Evolutionary conservation across 2,113 vertebrate species (phyloP), one percentile per base, ranked within the genome.

Genomic region (Sarotherodon lohbergeri): DNA sequence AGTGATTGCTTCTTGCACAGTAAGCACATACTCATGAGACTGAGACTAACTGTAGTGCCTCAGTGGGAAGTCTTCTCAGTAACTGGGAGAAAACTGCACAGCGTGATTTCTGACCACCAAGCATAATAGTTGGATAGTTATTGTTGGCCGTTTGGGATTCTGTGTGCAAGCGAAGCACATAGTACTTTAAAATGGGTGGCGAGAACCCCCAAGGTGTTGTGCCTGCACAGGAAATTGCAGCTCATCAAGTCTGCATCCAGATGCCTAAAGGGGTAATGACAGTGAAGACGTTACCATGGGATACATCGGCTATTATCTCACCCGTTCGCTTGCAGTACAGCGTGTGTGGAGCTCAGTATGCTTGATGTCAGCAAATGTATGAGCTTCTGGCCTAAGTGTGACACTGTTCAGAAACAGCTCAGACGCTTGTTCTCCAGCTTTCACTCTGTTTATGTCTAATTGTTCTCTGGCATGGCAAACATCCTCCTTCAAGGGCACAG

Each of bases 401-500:
- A 85, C 36, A 39, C 56, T 43, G 17, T 86, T 73, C 87, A 22
- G 54, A 54, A 86, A 17, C 32, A 1, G 56, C 61, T 81, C 84
- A 34, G 80, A 80, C n/a, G 17, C 61, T 91, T 24, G 7, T 80
- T 66, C 59, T 88, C 50, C 56, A 59, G 84, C 85, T 86, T 89
- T 87, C 66, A 14, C 81, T 91, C 78, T 61, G 61, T 87, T 90
- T 83, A 81, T 83, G 79, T 86, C 56, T 92, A 91, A 94, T 94
- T 89, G 79, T 88, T 91, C 81, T 59, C 83, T 41, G 89, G 90
- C 82, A 81, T 36, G 56, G 71, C 73, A 82, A 84, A 87, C 88
- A 43, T 82, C 55, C 81, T 81, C 24, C 82, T 89, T 89, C 85
- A 90, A 91, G 92, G 93, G 81, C 83, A 56, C 81, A 57, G 82